Conservation (phyloP, 2,113 vertebrate genomes). For the Nerophis lumbriciformis region DNA sequence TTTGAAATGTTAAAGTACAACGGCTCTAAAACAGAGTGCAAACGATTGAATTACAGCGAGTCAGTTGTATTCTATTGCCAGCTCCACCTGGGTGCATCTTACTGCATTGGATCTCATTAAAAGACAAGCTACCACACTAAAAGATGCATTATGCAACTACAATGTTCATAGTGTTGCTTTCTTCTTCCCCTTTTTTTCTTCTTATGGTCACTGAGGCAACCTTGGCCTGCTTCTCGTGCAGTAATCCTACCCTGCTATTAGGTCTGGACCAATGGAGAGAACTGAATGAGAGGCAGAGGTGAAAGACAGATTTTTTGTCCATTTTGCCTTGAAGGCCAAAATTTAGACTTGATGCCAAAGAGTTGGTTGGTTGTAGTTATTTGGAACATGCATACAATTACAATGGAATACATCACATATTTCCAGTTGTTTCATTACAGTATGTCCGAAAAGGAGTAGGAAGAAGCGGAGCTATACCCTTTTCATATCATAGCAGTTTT, state of each 20-base stretch:
- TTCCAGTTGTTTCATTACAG: too few species aligned
- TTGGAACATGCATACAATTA: too few species aligned
- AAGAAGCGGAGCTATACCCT: too few species aligned
- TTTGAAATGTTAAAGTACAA: neutral
- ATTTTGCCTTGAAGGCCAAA: slow-evolving; percentile 11
- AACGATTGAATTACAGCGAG: neutral
- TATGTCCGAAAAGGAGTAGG: too few species aligned
- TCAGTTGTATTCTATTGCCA: neutral
- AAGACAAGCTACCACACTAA: neutral
- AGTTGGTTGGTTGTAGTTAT: slow-evolving; percentile 4
- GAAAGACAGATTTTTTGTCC: slow-evolving; percentile 33
- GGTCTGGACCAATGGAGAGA: slow-evolving; percentile 59
- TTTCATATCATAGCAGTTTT: too few species aligned
- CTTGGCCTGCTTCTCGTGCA: slow-evolving; percentile 55
- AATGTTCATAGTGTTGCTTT: neutral
- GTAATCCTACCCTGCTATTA: slow-evolving; percentile 68
- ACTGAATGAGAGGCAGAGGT: slow-evolving; percentile 39
- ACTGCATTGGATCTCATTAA: slow-evolving; percentile 8
- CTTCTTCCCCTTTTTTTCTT: slow-evolving; percentile 15
- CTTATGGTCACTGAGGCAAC: slow-evolving; percentile 63
- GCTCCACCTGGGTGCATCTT: slow-evolving; percentile 23
- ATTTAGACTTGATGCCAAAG: slow-evolving; percentile 29
- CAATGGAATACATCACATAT: too few species aligned
- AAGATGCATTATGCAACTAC: neutral
- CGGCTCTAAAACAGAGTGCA: neutral